Evolutionary conservation across 2,888 invertebrate genomes (phyloP).

Genomic region (Syrista parreyssii): DNA sequence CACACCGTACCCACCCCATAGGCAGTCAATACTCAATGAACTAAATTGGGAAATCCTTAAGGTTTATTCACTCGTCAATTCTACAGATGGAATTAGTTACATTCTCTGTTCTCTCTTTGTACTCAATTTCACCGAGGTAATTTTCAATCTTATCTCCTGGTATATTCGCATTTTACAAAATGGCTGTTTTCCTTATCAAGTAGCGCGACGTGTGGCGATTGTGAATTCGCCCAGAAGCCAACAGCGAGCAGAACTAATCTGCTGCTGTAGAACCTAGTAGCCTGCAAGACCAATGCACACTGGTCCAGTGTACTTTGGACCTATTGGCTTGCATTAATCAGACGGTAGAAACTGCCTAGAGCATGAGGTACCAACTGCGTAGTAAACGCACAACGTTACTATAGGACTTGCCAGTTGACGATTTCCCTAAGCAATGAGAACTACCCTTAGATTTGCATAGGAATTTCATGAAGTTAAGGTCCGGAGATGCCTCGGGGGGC

Average conservation of each 20-base stretch:
- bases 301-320: constrained; percentile 49
- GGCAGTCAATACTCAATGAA: neutral
- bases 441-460: neutral
- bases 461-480: neutral
- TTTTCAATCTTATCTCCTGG: neutral
- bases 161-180: neutral
- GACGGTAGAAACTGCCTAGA: neutral
- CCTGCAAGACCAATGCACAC: constrained; percentile 54
- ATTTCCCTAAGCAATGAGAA: neutral
- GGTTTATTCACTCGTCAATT: neutral
- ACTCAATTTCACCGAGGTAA: neutral
- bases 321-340: constrained; percentile 56
- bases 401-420: neutral
- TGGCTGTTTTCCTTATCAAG: neutral
- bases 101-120: neutral
- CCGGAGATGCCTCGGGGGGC: too few relatives aligned
- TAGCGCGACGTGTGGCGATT: neutral
- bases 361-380: neutral
- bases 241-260: constrained; percentile 61
- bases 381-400: neutral
- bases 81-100: neutral
- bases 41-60: neutral
- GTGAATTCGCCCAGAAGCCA: neutral
- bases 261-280: neutral
- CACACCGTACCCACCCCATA: neutral